Base-by-base conservation (phyloP, 2,888 invertebrate genomes). In the Lepeophtheirus nordmannii region DNA sequence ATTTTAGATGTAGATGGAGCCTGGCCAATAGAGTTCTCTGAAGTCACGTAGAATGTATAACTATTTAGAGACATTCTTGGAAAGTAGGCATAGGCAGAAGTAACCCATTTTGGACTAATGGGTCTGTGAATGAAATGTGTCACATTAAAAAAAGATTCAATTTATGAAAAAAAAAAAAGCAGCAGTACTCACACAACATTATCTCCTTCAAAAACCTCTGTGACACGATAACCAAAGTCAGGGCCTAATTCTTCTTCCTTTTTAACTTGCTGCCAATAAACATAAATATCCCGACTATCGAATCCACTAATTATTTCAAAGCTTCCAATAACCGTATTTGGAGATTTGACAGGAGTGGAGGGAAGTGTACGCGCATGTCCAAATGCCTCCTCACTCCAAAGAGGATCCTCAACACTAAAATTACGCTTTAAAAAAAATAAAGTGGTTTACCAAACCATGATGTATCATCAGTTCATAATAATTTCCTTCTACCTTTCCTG, bases 241-340 rank as follows among this genome's bases (percentile, higher is more conserved):
- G 82, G 81, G 22, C 88, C 89, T 72, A 87, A 87, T 71, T 84
- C 80, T 70, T 83, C 79, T 72, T 81, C 80, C 58, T 80, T 79
- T 22, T 82, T 81, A 63, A 89, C 80, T 69, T 84, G 81, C 73
- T 86, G 83, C 89, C 89, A 90, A 74, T 88, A 89, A 23, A 89
- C 77, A 73, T 82, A 82, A 57, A 87, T 78, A 65, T 82, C 80
- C 69, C 84, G 78, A 71, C 75, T 79, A 40, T 69, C 30, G n/a
- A 69, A 46, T 23, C 67, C 62, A 64, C 74, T 74, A 17, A 75
- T 71, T 69, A 76, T 77, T 74, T 85, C 82, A 74, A 88, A 89
- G 72, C 85, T 84, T 56, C 89, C 89, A 17, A 82, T 78, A 69
- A 82, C 82, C 5, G 84, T 82, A 63, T 80, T 79, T 0, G 89